These are phyloP conservation scores for Aphrophora alni DNA, from an alignment of 2,888 invertebrate genomes.

Conservation along the genomic window DNA sequence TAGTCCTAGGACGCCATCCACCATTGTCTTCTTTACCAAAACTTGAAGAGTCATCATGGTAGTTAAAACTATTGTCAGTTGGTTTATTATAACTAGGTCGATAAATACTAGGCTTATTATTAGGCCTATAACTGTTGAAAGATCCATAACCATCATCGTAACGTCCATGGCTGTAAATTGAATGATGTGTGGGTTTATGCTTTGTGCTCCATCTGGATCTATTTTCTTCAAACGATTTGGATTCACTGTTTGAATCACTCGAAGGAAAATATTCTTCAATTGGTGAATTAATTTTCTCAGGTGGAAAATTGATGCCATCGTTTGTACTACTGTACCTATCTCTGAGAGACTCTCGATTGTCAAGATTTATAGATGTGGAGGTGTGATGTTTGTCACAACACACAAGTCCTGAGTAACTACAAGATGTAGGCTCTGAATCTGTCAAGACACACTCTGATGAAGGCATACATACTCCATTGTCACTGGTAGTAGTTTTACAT, in stretches of 20 bases:
- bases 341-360: not conserved
- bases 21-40: not conserved
- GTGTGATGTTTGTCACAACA: not conserved
- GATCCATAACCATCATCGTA: no score
- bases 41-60: not conserved
- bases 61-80: not conserved
- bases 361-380: not conserved
- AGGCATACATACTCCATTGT: not conserved
- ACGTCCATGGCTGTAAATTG: not conserved
- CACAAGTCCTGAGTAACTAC: not conserved
- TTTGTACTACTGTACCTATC: not conserved
- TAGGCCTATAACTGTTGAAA: not conserved
- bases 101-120: not conserved
- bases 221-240: not conserved
- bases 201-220: not conserved
- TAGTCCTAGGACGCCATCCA: not conserved
- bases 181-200: not conserved
- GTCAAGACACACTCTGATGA: not conserved
- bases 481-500: not conserved
- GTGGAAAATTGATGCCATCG: not conserved
- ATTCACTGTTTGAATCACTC: not conserved
- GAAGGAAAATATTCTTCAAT: not conserved
- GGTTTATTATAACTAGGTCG: not conserved
- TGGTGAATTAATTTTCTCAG: not conserved
- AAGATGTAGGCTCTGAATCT: not conserved